Evolutionary conservation across 2,888 invertebrate genomes (phyloP), one percentile per base, ranked within the genome.

Genomic region (Portevinia maculata): DNA sequence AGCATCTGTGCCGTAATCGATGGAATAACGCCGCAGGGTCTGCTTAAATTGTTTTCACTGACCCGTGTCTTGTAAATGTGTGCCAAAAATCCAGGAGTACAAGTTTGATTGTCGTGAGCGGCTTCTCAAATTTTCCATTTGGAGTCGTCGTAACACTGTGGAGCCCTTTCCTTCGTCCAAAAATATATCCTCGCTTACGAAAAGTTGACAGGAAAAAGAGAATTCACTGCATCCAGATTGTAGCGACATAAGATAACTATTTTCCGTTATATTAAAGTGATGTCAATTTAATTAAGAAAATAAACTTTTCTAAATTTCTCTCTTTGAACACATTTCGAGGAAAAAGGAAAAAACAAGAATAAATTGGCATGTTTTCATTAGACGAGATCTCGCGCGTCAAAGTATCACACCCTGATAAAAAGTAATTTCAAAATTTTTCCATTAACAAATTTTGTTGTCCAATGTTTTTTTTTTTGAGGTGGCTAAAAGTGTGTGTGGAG

Each of bases 371-470:
- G 83, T 85, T 84, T 57, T 52, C 75, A 52, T 74, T 85, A 65
- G 69, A 65, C 21, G 4, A 17, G 28, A 44, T 44, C 6, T 60
- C 24, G 13, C 83, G 79, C 75, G 75, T 85, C 67, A 81, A 75
- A 84, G 76, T 84, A 79, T 62, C 76, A 84, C 84, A 79, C 74
- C 64, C 64, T 32, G 74, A 83, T 53, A 78, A 59, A 9, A 32
- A 32, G 11, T 46, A 21, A 19, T 59, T 78, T 83, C 85, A 75
- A 79, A 52, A 32, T 53, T 17, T 53, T 30, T 19, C 13, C 11
- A 17, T 15, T 0, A 17, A 3, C 0, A 19, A 1, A 3, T 41
- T 9, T 19, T 19, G 17, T 39, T 15, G 11, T 21, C 11, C 46
- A 3, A 2, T 21, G n/a, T n/a, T n/a, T n/a, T n/a, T n/a, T n/a